Evolutionary conservation across 37 sponge, comb jelly and placozoan species (phyloP).

Genomic region (Eunapius fragilis): DNA sequence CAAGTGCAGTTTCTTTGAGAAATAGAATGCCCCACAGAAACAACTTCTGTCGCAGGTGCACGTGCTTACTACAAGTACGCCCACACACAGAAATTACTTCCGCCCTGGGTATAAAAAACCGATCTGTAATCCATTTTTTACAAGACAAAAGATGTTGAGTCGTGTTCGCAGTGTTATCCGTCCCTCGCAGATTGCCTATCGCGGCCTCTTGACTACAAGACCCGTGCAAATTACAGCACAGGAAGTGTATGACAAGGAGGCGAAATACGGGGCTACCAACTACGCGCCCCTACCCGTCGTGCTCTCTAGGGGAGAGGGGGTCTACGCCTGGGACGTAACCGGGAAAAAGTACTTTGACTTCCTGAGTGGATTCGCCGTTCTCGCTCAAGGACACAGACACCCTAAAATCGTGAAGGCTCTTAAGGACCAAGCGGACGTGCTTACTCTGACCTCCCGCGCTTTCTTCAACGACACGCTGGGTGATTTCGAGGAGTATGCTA

Average conservation of each 20-base stretch:
- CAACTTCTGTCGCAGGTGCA: too few species aligned
- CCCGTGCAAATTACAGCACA: background rate
- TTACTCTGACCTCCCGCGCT: constrained; percentile 90
- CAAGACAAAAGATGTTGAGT: background rate
- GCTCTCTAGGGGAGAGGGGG: constrained; percentile 85
- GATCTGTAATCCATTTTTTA: too few species aligned
- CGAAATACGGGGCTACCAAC: constrained; percentile 88
- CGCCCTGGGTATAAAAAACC: too few species aligned
- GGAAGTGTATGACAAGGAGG: constrained; percentile 67
- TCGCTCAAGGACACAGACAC: constrained; percentile 98
- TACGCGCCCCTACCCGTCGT: constrained; percentile 93
- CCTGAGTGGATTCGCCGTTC: constrained; percentile 87
- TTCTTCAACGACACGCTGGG: constrained; percentile 95
- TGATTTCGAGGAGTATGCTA: constrained; percentile 85
- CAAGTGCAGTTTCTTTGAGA: too few species aligned
- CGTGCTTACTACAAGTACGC: too few species aligned
- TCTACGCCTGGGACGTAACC: constrained; percentile 95
- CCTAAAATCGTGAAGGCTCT: constrained; percentile 85
- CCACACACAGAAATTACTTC: too few species aligned
- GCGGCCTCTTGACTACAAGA: background rate
- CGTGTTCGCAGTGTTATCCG: background rate
- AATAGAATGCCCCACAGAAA: too few species aligned
- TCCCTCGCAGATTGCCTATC: background rate
- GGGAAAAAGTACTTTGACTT: constrained; percentile 95
- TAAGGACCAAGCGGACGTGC: constrained; percentile 61